Percentiles rank a stretch among this genome's conserved stretches.
Conservation (phyloP, 2,797 vertebrate species). For the Cirrhinus mrigala region DNA sequence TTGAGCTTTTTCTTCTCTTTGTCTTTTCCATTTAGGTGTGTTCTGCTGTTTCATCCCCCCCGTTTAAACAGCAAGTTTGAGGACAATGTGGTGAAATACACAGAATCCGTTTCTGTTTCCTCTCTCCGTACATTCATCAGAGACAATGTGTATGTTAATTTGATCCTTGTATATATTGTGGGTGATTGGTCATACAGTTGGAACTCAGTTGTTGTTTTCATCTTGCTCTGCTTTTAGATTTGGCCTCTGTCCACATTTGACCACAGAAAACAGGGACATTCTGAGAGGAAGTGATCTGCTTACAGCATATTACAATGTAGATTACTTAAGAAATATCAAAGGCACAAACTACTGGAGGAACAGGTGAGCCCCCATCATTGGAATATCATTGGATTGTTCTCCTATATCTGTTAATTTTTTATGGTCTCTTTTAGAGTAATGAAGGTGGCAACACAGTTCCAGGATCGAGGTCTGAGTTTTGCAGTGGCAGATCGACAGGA, state of each 20-base stretch:
- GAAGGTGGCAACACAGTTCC: constrained; percentile 67
- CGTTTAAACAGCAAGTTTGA: constrained; percentile 69
- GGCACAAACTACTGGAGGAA: constrained; percentile 73
- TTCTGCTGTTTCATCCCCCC: constrained; percentile 67
- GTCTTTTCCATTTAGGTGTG: constrained; percentile 48
- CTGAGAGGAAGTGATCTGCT: constrained; percentile 64
- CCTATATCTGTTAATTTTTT: neutral
- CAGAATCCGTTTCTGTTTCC: constrained; percentile 51
- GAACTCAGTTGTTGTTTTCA: neutral
- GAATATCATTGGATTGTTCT: neutral
- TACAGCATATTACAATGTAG: constrained; percentile 64
- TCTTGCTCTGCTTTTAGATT: constrained; percentile 52
- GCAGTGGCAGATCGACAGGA: constrained; percentile 64
- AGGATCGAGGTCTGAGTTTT: constrained; percentile 62
- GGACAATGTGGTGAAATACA: constrained; percentile 57
- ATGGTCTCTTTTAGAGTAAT: constrained; percentile 61
- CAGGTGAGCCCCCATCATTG: constrained; percentile 54
- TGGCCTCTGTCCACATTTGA: constrained; percentile 70
- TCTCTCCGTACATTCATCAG: constrained; percentile 63
- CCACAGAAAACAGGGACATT: constrained; percentile 61
- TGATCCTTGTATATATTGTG: neutral
- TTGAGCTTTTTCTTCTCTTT: neutral
- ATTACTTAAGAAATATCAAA: constrained; percentile 67
- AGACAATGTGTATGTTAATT: constrained; percentile 62
- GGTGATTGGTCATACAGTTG: neutral